Percentiles rank a stretch among this genome's conserved stretches.
phyloP scores from a whole-genome alignment of 2,797 vertebrate genomes.

The Clarias laeviceps region DNA sequence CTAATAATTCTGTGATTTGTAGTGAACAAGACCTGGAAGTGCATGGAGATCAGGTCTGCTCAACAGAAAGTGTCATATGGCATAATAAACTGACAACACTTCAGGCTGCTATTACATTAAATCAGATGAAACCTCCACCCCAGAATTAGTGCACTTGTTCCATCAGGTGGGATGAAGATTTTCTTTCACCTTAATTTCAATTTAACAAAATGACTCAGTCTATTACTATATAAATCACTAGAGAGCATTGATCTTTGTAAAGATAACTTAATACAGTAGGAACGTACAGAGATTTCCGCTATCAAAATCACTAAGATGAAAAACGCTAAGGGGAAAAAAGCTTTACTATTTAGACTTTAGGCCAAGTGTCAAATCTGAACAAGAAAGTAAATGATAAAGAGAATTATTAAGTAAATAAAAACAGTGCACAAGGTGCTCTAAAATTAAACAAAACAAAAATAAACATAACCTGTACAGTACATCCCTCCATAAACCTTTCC shows the following conservation, averaged over 20 bases:
- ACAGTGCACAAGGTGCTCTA: not conserved
- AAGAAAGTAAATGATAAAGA: not conserved
- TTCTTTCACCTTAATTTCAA: constrained; percentile 2
- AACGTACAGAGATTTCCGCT: not conserved
- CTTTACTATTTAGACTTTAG: not conserved
- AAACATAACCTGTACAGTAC: not conserved
- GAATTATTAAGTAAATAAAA: not conserved
- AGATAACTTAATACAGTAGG: not conserved
- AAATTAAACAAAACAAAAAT: not conserved
- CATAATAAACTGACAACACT: constrained; percentile 19
- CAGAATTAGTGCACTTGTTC: not conserved
- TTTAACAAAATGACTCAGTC: not conserved
- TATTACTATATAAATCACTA: not conserved
- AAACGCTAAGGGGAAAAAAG: not conserved
- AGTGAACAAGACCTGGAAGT: not conserved
- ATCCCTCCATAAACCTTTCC: not conserved
- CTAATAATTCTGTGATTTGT: constrained; percentile 20
- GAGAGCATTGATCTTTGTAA: not conserved
- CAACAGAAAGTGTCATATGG: constrained; percentile 4
- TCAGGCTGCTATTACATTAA: constrained; percentile 12
- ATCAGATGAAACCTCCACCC: not conserved
- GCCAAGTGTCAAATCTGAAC: not conserved
- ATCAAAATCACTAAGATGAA: not conserved
- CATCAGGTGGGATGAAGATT: not conserved
- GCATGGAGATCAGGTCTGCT: not conserved